Evolutionary conservation across 2,797 vertebrate genomes (phyloP).

Genomic region (Nannoperca obscura): DNA sequence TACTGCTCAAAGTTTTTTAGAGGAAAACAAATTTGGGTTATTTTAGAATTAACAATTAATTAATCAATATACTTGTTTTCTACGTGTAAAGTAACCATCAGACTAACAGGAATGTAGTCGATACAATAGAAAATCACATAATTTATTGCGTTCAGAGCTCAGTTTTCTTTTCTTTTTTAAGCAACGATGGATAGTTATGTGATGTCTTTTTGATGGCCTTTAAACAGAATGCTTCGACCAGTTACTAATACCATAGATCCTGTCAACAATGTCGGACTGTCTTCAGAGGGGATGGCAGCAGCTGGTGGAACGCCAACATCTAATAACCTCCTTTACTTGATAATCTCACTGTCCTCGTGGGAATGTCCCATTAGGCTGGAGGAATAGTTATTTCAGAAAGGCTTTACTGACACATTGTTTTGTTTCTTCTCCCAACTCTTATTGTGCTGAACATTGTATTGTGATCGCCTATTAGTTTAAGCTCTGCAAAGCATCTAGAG

Average conservation of each 20-base stretch:
- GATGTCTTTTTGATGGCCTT: background rate
- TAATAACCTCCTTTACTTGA: constrained; percentile 17
- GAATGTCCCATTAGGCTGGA: constrained; percentile 27
- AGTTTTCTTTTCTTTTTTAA: constrained; percentile 8
- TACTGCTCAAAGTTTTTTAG: background rate
- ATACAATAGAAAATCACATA: background rate
- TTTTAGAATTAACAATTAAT: background rate
- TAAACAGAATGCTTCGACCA: constrained; percentile 1
- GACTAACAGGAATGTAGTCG: background rate
- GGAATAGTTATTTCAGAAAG: constrained; percentile 4
- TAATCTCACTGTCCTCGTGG: constrained; percentile 32
- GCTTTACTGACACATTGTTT: constrained; percentile 9
- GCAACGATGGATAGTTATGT: background rate
- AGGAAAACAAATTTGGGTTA: constrained; percentile 7
- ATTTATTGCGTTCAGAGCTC: background rate
- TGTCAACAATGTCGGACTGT: background rate
- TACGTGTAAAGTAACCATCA: background rate
- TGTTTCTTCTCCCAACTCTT: background rate
- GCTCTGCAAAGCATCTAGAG: background rate
- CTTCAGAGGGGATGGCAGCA: constrained; percentile 25
- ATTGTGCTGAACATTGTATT: background rate
- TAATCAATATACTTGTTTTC: background rate
- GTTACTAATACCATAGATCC: constrained; percentile 15
- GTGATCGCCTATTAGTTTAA: background rate
- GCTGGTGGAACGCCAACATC: constrained; percentile 5